A percentile compares a stretch with the other conserved stretches of the same genome.
Evolutionary conservation across 2,888 invertebrate genomes (phyloP).

Genomic region (Coremacera marginata): DNA sequence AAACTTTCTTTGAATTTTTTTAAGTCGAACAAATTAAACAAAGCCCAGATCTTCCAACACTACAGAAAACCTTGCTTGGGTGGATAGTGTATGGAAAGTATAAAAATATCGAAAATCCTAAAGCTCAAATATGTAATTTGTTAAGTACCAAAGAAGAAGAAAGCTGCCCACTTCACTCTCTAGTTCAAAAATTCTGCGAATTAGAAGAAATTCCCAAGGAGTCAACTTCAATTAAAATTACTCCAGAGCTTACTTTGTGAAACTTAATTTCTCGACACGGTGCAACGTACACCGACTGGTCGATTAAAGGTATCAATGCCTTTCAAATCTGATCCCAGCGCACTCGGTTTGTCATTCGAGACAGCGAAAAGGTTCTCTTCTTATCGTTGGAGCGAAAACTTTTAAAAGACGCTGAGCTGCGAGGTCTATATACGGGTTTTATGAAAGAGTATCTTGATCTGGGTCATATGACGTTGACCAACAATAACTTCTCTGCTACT

Average conservation of each 20-base stretch:
- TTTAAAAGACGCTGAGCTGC: not conserved
- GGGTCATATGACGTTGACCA: slow-evolving; percentile 37
- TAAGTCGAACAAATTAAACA: slow-evolving; percentile 27
- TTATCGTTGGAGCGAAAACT: not conserved
- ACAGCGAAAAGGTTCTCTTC: not conserved
- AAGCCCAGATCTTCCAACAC: slow-evolving; percentile 5
- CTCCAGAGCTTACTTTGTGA: not conserved
- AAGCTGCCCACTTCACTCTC: not conserved
- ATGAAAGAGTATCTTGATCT: slow-evolving; percentile 39
- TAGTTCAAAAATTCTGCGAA: slow-evolving; percentile 37
- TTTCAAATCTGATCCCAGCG: slow-evolving; percentile 21
- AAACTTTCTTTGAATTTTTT: slow-evolving; percentile 25
- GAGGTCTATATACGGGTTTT: slow-evolving; percentile 1
- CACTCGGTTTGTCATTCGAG: slow-evolving; percentile 6
- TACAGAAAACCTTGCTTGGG: slow-evolving; percentile 38
- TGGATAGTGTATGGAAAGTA: slow-evolving; percentile 30
- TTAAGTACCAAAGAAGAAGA: too few species aligned
- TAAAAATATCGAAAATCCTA: too few species aligned
- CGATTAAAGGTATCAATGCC: slow-evolving; percentile 39
- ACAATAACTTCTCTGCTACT: slow-evolving; percentile 10
- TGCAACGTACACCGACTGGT: slow-evolving; percentile 29
- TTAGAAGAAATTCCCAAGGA: slow-evolving; percentile 32
- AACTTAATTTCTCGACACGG: too few species aligned
- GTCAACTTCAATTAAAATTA: slow-evolving; percentile 14
- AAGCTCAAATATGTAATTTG: too few species aligned